A percentile compares a stretch with the other conserved stretches of the same genome.
phyloP scores from a whole-genome alignment of 2,797 vertebrate species.

The Graptemys geographica region DNA sequence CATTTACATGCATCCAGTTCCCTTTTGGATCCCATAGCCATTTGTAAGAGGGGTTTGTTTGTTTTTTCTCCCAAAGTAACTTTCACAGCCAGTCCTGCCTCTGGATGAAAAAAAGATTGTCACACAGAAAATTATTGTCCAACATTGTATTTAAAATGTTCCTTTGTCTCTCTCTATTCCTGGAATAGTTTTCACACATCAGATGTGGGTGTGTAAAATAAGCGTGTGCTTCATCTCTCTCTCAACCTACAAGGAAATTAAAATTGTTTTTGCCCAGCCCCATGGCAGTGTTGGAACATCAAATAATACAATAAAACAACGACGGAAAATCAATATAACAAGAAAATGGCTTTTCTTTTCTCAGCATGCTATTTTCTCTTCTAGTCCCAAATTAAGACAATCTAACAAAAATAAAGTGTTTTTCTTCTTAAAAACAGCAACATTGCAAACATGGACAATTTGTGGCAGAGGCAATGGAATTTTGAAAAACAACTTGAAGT shows the following conservation, averaged over 20 bases:
- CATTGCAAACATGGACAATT: not conserved
- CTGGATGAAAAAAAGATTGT: not conserved
- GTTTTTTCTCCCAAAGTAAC: not conserved
- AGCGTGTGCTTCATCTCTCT: not conserved
- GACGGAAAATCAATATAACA: not conserved
- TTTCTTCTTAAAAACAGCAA: not conserved
- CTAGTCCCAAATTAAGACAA: constrained; percentile 16
- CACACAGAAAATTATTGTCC: not conserved
- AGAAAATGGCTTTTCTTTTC: not conserved
- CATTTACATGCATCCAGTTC: accelerated
- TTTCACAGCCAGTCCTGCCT: not conserved
- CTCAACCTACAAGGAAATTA: not conserved
- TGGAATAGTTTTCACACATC: not conserved
- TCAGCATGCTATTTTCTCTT: not conserved
- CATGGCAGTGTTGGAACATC: not conserved
- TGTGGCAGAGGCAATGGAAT: not conserved
- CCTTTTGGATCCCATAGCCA: accelerated
- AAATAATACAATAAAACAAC: not conserved
- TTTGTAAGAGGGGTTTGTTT: not conserved
- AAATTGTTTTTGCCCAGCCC: not conserved
- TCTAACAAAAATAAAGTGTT: not conserved
- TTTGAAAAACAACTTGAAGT: not conserved
- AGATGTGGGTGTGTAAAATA: not conserved
- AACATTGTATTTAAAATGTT: not conserved
- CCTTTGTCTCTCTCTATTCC: not conserved